Evolutionary conservation across 2,113 vertebrate genomes (phyloP).

Genomic region (Mesocricetus auratus): DNA sequence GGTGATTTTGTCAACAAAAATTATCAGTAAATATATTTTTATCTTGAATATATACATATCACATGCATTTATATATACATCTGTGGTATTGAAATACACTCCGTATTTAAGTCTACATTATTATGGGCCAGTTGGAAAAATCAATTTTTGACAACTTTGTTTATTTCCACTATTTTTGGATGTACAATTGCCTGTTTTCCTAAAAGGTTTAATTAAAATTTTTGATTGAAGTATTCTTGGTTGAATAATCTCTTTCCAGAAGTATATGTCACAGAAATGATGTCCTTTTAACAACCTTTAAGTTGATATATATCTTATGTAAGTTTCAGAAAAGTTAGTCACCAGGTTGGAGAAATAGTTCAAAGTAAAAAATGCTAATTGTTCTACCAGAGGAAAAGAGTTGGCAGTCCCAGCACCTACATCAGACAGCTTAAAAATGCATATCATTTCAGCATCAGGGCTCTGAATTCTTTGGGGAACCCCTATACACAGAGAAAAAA

Average conservation of each 20-base stretch:
- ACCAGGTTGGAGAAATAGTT: neutral
- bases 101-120: neutral
- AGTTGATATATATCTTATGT: neutral
- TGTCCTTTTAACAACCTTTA: slow-evolving; percentile 28
- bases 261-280: slow-evolving; percentile 15
- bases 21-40: neutral
- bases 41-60: neutral
- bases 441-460: neutral
- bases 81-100: neutral
- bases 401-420: too few species aligned
- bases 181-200: neutral
- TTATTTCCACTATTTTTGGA: slow-evolving; percentile 13
- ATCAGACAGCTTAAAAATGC: neutral
- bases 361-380: too few species aligned
- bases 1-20: neutral
- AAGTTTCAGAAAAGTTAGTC: slow-evolving; percentile 64
- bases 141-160: neutral
- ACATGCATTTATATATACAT: neutral
- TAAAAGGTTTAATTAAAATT: neutral
- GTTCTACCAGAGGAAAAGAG: neutral
- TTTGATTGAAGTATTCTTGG: slow-evolving; percentile 9
- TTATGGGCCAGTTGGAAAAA: neutral
- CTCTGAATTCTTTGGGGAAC: neutral
- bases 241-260: slow-evolving; percentile 58
- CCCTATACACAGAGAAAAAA: neutral